Evolutionary conservation across 2,888 invertebrate genomes (phyloP).

Genomic region (Rapana venosa): DNA sequence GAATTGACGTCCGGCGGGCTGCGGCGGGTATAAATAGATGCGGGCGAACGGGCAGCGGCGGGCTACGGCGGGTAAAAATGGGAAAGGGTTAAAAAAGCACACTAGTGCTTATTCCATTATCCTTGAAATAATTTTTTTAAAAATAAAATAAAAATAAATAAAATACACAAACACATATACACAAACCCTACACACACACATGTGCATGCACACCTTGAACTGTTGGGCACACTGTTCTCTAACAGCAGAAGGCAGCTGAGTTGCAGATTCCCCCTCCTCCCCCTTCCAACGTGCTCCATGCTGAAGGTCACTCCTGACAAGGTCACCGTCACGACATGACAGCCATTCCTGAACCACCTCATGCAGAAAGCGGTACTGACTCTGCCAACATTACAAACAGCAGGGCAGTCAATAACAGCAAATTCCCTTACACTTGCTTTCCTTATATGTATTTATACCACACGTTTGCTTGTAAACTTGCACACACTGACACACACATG

Average conservation of each 20-base stretch:
- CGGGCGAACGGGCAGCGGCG: no score
- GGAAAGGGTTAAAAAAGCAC: no score
- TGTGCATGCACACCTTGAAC: conserved; percentile 20
- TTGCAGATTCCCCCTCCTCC: not conserved
- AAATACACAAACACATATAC: conserved; percentile 1
- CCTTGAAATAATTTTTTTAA: no score
- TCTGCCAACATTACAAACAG: not conserved
- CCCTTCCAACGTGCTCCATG: conserved; percentile 16
- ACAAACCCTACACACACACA: not conserved
- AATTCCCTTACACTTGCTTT: not conserved
- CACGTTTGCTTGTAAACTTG: not conserved
- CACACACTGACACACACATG: not conserved
- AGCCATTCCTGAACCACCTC: conserved; percentile 38
- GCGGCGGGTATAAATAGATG: no score
- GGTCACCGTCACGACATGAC: not conserved
- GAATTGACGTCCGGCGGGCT: no score
- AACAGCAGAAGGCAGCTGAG: conserved; percentile 23
- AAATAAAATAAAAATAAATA: not conserved
- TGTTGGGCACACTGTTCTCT: conserved; percentile 13
- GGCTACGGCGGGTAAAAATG: no score
- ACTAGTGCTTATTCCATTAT: no score
- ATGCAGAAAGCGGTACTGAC: conserved; percentile 39
- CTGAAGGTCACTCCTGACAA: conserved; percentile 1
- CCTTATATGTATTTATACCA: not conserved
- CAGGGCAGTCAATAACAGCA: not conserved